phyloP scores from a whole-genome alignment of 2,888 invertebrate species.

The Morpho helenor region DNA sequence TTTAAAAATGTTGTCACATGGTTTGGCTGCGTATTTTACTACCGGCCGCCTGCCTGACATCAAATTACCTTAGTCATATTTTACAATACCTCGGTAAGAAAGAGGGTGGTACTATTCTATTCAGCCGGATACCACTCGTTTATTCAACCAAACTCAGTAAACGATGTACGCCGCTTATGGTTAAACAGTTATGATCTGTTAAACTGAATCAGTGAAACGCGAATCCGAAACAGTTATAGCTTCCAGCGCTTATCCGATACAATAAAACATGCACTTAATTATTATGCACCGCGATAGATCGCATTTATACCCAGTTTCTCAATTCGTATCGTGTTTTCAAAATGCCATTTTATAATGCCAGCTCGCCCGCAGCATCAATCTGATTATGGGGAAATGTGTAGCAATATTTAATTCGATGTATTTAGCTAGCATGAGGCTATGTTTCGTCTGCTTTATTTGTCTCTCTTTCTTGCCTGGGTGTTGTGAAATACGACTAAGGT shows the following conservation, averaged over 20 bases:
- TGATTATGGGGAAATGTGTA: slow-evolving; percentile 27
- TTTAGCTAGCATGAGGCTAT: background rate
- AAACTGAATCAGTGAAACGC: slow-evolving; percentile 9
- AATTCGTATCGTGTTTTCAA: slow-evolving; percentile 27
- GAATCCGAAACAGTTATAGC: slow-evolving; percentile 23
- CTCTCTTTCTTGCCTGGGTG: too few species aligned
- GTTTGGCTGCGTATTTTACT: too few species aligned
- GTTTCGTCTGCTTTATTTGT: too few species aligned
- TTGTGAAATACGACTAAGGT: too few species aligned
- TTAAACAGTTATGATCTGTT: slow-evolving; percentile 1
- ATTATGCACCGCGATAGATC: slow-evolving; percentile 28
- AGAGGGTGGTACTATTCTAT: too few species aligned
- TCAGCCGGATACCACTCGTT: too few species aligned
- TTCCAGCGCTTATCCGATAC: slow-evolving; percentile 27
- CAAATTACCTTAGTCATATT: too few species aligned
- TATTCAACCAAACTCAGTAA: too few species aligned
- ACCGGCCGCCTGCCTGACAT: too few species aligned
- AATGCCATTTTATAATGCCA: slow-evolving; percentile 34
- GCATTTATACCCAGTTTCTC: slow-evolving; percentile 23
- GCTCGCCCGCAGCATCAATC: slow-evolving; percentile 32
- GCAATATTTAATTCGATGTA: slow-evolving; percentile 6
- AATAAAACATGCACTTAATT: slow-evolving; percentile 31
- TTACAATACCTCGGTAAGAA: too few species aligned
- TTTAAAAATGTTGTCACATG: too few species aligned
- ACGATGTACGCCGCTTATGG: too few species aligned